These are phyloP conservation scores for Lamellibrachia satsuma DNA, from an alignment of 2,888 invertebrate species.

Conservation along the genomic window DNA sequence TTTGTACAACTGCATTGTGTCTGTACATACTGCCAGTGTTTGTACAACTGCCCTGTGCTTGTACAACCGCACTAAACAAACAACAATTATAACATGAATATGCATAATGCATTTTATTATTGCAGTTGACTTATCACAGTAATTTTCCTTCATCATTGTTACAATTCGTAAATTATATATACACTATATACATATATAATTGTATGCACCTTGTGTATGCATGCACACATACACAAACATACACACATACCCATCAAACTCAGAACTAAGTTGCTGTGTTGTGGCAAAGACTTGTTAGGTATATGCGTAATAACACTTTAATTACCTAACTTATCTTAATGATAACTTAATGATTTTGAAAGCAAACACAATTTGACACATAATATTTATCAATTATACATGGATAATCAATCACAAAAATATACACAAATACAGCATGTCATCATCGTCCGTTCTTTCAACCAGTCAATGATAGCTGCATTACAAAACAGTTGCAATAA, in stretches of 20 bases:
- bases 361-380: too few species aligned
- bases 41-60: not conserved
- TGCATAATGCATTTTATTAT: not conserved
- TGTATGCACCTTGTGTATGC: not conserved
- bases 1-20: not conserved
- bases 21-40: not conserved
- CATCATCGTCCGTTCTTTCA: too few species aligned
- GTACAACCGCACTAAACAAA: not conserved
- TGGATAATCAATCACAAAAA: too few species aligned
- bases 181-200: not conserved
- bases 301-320: not conserved
- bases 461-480: too few species aligned
- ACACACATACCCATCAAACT: not conserved
- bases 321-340: not conserved
- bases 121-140: not conserved
- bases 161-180: not conserved
- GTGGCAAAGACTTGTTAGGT: not conserved
- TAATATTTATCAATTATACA: too few species aligned
- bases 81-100: not conserved
- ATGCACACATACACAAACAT: not conserved
- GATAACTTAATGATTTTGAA: too few species aligned
- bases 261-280: not conserved
- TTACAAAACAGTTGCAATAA: too few species aligned
- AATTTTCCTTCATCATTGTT: not conserved
- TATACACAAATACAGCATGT: too few species aligned